Conservation (phyloP, 1,140 invertebrate genomes). For the Brachionus angularis region DNA sequence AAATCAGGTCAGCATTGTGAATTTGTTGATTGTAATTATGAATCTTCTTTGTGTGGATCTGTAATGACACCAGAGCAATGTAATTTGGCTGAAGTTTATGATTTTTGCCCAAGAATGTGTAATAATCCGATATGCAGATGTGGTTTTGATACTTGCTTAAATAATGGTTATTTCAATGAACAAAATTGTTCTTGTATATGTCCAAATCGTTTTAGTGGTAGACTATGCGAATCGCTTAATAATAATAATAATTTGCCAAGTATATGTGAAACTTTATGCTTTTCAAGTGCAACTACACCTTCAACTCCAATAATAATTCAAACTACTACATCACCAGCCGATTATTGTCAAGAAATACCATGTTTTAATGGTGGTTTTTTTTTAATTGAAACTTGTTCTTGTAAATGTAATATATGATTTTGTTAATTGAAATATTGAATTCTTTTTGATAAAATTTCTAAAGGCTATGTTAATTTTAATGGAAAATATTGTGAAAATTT, state of each 20-base stretch:
- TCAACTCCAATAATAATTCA: neutral
- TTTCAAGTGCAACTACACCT: neutral
- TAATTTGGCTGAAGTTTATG: neutral
- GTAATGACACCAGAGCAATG: neutral
- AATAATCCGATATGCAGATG: conserved; percentile 29
- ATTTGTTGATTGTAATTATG: neutral
- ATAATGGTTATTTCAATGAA: neutral
- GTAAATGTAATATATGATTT: neutral
- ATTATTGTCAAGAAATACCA: neutral
- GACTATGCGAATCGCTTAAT: neutral
- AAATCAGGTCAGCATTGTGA: conserved; percentile 13
- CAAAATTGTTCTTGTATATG: neutral
- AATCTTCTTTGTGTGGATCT: neutral
- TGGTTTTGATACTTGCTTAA: neutral
- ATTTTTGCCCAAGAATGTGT: conserved; percentile 32
- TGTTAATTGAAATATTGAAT: too few relatives aligned
- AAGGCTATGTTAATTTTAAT: too few relatives aligned
- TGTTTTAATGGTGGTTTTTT: neutral
- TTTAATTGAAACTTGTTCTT: neutral
- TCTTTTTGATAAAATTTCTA: too few relatives aligned
- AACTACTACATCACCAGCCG: neutral
- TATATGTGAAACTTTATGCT: too few relatives aligned
- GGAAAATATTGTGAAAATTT: too few relatives aligned
- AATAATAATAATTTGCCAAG: too few relatives aligned
- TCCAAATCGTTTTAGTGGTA: neutral